These are phyloP conservation scores for Oceanodroma tethys DNA, from an alignment of 2,113 vertebrate species.

Conservation along the genomic window DNA sequence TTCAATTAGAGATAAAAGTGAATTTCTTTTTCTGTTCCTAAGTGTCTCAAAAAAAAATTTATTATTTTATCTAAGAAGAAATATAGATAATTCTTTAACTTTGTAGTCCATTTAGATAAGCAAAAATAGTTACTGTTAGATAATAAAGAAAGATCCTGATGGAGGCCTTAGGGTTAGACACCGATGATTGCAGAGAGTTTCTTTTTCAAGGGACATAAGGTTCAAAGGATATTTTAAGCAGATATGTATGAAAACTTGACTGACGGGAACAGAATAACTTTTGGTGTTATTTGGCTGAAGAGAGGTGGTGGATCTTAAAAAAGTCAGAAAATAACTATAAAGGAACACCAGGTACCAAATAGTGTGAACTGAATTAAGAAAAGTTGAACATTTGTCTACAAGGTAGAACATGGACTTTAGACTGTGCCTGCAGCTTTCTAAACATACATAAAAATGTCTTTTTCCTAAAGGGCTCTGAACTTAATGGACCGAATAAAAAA, in stretches of 20 bases:
- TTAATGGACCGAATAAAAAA: not conserved
- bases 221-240: not conserved
- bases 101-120: not conserved
- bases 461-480: not conserved
- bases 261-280: not conserved
- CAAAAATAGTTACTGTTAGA: not conserved
- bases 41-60: not conserved
- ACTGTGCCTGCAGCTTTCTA: not conserved
- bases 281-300: not conserved
- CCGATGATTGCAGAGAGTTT: not conserved
- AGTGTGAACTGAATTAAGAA: not conserved
- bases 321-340: not conserved
- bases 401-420: not conserved
- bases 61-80: not conserved
- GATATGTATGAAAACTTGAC: not conserved
- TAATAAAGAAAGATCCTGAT: not conserved
- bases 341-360: not conserved
- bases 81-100: not conserved
- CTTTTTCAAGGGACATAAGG: not conserved
- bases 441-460: not conserved
- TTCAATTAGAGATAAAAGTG: conserved; percentile 27
- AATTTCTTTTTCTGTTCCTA: not conserved
- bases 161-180: not conserved
- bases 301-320: not conserved
- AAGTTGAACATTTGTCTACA: not conserved